These are phyloP conservation scores for Ephestia elutella DNA, from an alignment of 1,140 invertebrate genomes.

Conservation along the genomic window DNA sequence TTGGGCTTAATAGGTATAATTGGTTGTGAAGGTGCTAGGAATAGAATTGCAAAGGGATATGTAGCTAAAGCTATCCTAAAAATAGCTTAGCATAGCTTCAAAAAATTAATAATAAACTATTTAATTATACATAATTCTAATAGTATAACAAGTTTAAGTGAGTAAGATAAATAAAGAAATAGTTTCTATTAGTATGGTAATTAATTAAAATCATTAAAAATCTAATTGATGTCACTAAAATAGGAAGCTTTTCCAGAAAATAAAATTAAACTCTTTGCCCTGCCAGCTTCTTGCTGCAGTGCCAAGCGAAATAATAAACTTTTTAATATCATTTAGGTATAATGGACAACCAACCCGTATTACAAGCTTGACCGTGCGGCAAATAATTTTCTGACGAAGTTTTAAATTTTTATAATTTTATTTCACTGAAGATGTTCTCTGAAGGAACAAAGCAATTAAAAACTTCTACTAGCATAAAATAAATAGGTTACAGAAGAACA, in stretches of 20 bases:
- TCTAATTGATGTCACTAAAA: not conserved
- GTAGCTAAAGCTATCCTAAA: no score
- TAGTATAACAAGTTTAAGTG: no score
- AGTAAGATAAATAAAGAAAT: no score
- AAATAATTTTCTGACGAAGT: conserved; percentile 8
- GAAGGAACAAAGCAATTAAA: conserved; percentile 11
- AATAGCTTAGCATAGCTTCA: no score
- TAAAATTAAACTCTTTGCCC: not conserved
- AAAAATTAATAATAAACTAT: no score
- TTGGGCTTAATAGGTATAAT: conserved; percentile 10
- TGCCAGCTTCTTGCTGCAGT: not conserved
- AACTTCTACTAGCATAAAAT: conserved; percentile 2
- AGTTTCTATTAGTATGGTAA: no score
- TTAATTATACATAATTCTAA: no score
- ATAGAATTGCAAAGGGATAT: no score
- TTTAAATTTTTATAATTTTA: conserved; percentile 8
- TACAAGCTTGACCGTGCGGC: conserved; percentile 5
- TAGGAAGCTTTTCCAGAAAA: no score
- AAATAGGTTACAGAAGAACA: not conserved
- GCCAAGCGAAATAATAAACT: not conserved
- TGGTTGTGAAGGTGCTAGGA: not conserved
- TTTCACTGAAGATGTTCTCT: conserved; percentile 8
- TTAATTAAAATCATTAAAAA: no score
- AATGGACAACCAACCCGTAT: not conserved
- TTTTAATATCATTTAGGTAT: conserved; percentile 1